phyloP scores from a whole-genome alignment of 53 echinoderm and acorn worm genomes.

The Holothuria leucospilota region DNA sequence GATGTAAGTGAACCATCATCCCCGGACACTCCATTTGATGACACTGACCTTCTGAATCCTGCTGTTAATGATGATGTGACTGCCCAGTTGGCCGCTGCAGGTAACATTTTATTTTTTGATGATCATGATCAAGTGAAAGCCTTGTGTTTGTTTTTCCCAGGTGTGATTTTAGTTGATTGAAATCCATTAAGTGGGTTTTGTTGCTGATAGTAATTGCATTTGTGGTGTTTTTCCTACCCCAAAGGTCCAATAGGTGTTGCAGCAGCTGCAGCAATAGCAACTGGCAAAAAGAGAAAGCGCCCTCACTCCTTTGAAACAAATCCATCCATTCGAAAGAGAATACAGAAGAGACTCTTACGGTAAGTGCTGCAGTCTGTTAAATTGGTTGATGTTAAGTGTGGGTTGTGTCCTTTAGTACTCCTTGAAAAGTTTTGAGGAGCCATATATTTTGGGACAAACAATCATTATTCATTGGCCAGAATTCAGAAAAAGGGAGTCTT shows the following conservation, averaged over 20 bases:
- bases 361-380: not conserved
- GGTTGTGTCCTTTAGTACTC: too few relatives aligned
- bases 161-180: too few relatives aligned
- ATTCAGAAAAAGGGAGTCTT: too few relatives aligned
- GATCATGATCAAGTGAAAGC: not conserved
- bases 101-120: conserved; percentile 25
- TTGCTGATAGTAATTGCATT: too few relatives aligned
- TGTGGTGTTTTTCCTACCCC: not conserved
- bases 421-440: too few relatives aligned
- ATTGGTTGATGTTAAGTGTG: not conserved
- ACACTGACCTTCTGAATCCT: conserved; percentile 84
- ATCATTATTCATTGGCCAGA: too few relatives aligned
- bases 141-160: too few relatives aligned
- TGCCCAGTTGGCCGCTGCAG: conserved; percentile 93
- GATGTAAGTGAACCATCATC: conserved; percentile 98
- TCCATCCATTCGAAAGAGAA: conserved; percentile 92
- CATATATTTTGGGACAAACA: too few relatives aligned
- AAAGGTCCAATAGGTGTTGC: conserved; percentile 96
- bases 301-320: conserved; percentile 99
- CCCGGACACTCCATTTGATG: conserved; percentile 91
- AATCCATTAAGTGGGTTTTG: too few relatives aligned
- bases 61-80: conserved; percentile 87
- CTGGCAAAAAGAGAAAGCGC: conserved; percentile 96
- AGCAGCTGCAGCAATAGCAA: conserved; percentile 98
- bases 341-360: conserved; percentile 94